These are phyloP conservation scores for Kradibia gibbosae DNA, from an alignment of 1,140 invertebrate genomes.

Conservation along the genomic window DNA sequence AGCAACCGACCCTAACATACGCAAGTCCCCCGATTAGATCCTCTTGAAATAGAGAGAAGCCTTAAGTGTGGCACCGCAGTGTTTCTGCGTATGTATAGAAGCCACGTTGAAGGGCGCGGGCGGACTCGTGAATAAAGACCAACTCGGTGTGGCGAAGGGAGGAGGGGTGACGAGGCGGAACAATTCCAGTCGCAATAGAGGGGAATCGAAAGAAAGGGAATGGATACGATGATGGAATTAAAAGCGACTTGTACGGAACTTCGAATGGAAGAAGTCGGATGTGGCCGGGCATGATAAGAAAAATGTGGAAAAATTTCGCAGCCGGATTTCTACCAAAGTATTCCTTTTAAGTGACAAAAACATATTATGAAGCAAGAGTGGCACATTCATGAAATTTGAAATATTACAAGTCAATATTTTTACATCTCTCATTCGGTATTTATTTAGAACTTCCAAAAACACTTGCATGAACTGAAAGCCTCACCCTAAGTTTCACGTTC, in stretches of 20 bases:
- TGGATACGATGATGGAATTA: conserved; percentile 3
- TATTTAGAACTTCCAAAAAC: too few relatives aligned
- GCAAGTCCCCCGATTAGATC: not conserved
- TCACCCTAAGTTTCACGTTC: not conserved
- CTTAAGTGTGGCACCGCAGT: not conserved
- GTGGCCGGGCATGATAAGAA: conserved; percentile 3
- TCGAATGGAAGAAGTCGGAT: not conserved
- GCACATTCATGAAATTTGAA: too few relatives aligned
- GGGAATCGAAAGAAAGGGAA: not conserved
- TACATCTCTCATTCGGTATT: not conserved
- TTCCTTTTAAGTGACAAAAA: not conserved
- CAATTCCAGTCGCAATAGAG: not conserved
- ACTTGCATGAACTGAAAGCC: too few relatives aligned
- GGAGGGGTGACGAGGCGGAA: too few relatives aligned
- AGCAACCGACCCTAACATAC: conserved; percentile 1
- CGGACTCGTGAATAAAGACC: too few relatives aligned
- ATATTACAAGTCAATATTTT: not conserved
- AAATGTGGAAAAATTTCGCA: not conserved
- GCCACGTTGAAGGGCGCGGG: not conserved
- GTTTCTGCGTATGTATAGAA: not conserved
- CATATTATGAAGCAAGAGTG: not conserved
- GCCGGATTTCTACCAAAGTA: not conserved
- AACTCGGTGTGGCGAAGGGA: too few relatives aligned
- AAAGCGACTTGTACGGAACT: conserved; percentile 18
- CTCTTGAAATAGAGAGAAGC: conserved; percentile 39